These are phyloP conservation scores for Dendrolimus pini DNA, from an alignment of 2,888 invertebrate species.

Conservation along the genomic window DNA sequence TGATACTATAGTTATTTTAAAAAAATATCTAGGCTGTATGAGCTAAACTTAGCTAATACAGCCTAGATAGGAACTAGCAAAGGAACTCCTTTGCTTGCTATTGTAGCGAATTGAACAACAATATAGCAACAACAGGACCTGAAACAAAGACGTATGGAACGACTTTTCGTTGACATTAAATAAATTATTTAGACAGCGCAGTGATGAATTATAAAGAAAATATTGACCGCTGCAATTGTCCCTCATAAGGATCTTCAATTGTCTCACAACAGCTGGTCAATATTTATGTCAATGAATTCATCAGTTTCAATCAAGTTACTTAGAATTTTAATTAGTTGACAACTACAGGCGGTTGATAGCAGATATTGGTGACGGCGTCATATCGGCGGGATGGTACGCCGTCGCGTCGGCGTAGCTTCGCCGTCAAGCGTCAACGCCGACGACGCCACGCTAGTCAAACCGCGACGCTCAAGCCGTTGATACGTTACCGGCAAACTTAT, in stretches of 20 bases:
- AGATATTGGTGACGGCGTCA: constrained; percentile 6
- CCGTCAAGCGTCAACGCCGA: constrained; percentile 6
- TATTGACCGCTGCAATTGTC: neutral
- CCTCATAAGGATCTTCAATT: constrained; percentile 14
- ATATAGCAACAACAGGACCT: no score
- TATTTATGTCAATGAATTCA: constrained; percentile 45
- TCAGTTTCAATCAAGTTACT: constrained; percentile 31
- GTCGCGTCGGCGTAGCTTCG: neutral
- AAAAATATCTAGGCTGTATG: no score
- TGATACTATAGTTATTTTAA: no score
- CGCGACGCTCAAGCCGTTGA: constrained; percentile 40
- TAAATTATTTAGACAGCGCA: no score
- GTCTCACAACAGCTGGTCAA: constrained; percentile 31
- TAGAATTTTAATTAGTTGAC: constrained; percentile 7
- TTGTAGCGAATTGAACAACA: no score
- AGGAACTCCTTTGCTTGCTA: no score
- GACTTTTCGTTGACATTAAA: no score
- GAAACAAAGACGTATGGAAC: no score
- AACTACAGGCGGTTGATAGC: constrained; percentile 11
- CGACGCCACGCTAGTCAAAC: constrained; percentile 26
- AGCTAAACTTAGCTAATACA: no score
- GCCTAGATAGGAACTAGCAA: no score
- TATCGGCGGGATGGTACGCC: neutral
- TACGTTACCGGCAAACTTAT: constrained; percentile 27
- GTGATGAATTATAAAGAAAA: no score